Evolutionary conservation across 2,888 invertebrate species (phyloP), one percentile per base, ranked within the genome.

Genomic region (Pseudeuparius sepicola): DNA sequence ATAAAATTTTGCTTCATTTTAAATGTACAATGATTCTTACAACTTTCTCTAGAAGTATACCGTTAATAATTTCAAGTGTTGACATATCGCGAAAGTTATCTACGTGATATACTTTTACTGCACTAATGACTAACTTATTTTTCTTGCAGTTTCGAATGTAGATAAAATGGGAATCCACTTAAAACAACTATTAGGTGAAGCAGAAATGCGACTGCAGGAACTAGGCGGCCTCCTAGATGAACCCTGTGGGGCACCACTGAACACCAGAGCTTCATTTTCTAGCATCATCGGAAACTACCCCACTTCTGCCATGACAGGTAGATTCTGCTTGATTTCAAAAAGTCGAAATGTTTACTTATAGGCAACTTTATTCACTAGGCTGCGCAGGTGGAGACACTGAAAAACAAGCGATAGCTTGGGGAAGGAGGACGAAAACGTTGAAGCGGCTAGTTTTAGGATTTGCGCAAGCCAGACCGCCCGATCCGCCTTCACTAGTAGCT

Each of bases 331-430:
- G n/a, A n/a, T n/a, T n/a, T n/a, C n/a, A n/a, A n/a, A n/a, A n/a
- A n/a, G n/a, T n/a, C n/a, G n/a, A n/a, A n/a, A n/a, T n/a, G n/a
- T n/a, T n/a, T n/a, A n/a, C n/a, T n/a, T n/a, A n/a, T n/a, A n/a
- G n/a, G 7, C 20, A 7, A 20, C 20, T 28, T 31, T 24, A 36
- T 20, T 42, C 40, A 46, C 12, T 75, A 24, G 79, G 82, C 20
- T 82, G 84, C 56, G 75, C 80, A 1, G 80, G 75, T 13, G 66
- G 75, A 10, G 79, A 82, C 53, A 77, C 77, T 44, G 86, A 86
- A 56, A 86, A 87, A 53, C 86, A 87, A 60, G 76, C 83, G 31
- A 79, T 83, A 43, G 76, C 86, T 33, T 92, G 92, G 90, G 88
- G 92, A 50, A 71, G 89, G 42, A 74, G 87, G 50, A 75, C 80